A percentile compares a stretch with the other conserved stretches of the same genome.
Evolutionary conservation across 2,888 invertebrate species (phyloP).

Genomic region (Poecilobothrus nobilitatus): DNA sequence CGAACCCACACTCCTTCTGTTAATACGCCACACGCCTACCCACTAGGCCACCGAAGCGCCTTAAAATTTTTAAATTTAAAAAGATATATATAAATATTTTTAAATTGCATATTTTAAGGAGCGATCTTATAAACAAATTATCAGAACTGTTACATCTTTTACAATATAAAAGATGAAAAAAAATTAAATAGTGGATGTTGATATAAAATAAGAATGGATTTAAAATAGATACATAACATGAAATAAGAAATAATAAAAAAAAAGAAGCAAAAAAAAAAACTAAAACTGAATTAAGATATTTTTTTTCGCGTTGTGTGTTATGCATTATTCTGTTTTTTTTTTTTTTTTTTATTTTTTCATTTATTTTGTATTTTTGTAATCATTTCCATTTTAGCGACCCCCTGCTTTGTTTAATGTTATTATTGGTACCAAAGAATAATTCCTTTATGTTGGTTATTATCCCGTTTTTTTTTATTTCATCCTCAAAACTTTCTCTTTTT

Average conservation of each 20-base stretch:
- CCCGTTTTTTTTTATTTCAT: background rate
- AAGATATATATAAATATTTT: too few relatives aligned
- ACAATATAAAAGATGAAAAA: too few relatives aligned
- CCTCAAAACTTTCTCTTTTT: background rate
- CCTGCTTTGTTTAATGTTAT: constrained; percentile 7
- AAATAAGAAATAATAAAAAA: background rate
- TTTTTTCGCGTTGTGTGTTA: background rate
- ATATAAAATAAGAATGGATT: background rate
- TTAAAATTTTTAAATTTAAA: too few relatives aligned
- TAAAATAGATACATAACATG: background rate
- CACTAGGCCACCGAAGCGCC: too few relatives aligned
- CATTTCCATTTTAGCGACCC: constrained; percentile 8
- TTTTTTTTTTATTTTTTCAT: too few relatives aligned
- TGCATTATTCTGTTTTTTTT: too few relatives aligned
- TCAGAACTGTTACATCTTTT: too few relatives aligned
- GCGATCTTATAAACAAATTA: too few relatives aligned
- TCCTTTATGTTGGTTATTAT: background rate
- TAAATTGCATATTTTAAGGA: too few relatives aligned
- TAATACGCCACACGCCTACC: too few relatives aligned
- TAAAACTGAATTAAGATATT: background rate
- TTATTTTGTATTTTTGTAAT: background rate
- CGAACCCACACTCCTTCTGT: too few relatives aligned
- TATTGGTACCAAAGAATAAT: background rate
- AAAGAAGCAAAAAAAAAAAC: background rate
- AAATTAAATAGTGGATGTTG: too few relatives aligned